phyloP scores from a whole-genome alignment of 2,113 vertebrate genomes.

The Mesocricetus auratus region DNA sequence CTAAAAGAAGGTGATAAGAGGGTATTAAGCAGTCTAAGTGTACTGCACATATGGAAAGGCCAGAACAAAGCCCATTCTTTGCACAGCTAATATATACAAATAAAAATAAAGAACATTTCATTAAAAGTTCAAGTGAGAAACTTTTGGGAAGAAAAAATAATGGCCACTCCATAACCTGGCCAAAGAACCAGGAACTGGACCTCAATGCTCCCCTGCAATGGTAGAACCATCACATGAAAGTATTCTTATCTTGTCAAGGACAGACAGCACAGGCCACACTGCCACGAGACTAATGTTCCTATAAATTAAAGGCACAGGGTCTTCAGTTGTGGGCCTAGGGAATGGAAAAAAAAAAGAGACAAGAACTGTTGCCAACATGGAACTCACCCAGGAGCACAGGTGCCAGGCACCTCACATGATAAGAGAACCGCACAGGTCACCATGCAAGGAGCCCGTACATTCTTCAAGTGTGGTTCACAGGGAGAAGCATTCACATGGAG shows the following conservation, averaged over 20 bases:
- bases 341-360: too few species aligned
- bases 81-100: background rate
- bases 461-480: background rate
- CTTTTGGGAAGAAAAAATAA: background rate
- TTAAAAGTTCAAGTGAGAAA: background rate
- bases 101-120: background rate
- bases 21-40: background rate
- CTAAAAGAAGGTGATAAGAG: background rate
- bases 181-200: background rate
- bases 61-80: background rate
- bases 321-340: background rate
- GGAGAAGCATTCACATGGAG: background rate
- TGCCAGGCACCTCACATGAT: fast-evolving
- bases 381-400: background rate
- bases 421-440: background rate
- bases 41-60: background rate
- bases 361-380: background rate
- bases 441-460: background rate
- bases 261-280: background rate
- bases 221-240: background rate
- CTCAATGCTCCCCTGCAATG: background rate
- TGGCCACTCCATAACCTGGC: background rate
- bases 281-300: background rate
- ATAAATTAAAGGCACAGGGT: background rate
- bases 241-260: background rate